These are phyloP conservation scores for Agrypnus murinus DNA, from an alignment of 2,888 invertebrate genomes.

Conservation along the genomic window DNA sequence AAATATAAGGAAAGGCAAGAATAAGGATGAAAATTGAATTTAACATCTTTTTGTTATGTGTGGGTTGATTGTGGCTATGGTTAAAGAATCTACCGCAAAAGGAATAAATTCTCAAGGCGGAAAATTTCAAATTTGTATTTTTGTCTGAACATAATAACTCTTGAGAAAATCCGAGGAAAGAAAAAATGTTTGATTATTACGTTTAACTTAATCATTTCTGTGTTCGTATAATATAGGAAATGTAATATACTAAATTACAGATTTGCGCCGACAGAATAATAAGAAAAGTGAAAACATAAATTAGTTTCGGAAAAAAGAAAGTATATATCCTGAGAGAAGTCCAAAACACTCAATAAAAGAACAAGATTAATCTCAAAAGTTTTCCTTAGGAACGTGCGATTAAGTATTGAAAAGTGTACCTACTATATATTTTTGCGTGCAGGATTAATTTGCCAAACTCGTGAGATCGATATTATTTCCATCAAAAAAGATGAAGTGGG, in stretches of 20 bases:
- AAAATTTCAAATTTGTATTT: background rate
- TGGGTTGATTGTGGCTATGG: no score
- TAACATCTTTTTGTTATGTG: background rate
- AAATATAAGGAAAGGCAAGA: conserved; percentile 37
- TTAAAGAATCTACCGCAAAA: background rate
- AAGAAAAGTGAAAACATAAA: conserved; percentile 29
- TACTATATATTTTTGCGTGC: conserved; percentile 23
- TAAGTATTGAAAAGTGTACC: conserved; percentile 28
- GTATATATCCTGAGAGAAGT: conserved; percentile 7
- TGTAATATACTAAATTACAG: background rate
- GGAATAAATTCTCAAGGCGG: background rate
- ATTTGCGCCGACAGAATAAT: conserved; percentile 11
- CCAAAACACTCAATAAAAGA: conserved; percentile 31
- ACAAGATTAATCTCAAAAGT: conserved; percentile 31
- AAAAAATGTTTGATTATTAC: no score
- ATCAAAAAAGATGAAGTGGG: conserved; percentile 23
- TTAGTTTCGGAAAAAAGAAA: conserved; percentile 21
- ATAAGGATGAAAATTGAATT: conserved; percentile 40
- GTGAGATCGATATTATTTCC: conserved; percentile 26
- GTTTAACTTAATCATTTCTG: no score
- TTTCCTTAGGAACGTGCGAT: conserved; percentile 19
- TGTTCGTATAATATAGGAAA: no score
- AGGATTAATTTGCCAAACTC: conserved; percentile 23
- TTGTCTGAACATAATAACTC: background rate
- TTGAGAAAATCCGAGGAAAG: background rate